Evolutionary conservation across 2,113 vertebrate species (phyloP), one percentile per base, ranked within the genome.

Genomic region (Burhinus bistriatus): DNA sequence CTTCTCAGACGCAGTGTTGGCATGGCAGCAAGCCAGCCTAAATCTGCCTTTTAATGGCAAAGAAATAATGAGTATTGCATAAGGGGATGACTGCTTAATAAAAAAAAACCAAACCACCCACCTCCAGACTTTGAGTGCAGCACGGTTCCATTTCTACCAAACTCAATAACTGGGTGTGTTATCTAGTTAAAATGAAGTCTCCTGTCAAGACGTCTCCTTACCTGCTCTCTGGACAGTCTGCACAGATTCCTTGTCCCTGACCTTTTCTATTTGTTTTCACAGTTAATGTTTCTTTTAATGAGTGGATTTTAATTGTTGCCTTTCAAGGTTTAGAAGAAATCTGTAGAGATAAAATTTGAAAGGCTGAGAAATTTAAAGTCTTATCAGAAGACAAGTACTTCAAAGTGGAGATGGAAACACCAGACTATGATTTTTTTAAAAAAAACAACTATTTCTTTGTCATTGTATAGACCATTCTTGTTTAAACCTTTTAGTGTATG

Each of bases 161-260:
- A 0, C 29, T 57, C 66, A 9, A 40, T 57, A 57, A 12, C 0
- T 8, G 32, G 42, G 49, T 0, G 2, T 2, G 4, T 65, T 44
- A 29, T 42, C 27, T 8, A 15, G 14, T 11, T 34, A 17, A 26
- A 13, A 34, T 7, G 70, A 19, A 62, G 22, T 23, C n/a, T 87
- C 10, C 47, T 79, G 29, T 47, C 52, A 47, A 61, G 71, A 27
- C 6, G 29, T 0, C 75, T 51, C 64, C 42, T 81, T 15, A 17
- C 66, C 79, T 61, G 49, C 75, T 59, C 38, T 64, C 85, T n/a
- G 61, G 44, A 15, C 29, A 19, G 25, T 4, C 82, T 68, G 64
- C 44, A 59, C n/a, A 3, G 12, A 17, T 8, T 12, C 83, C 38
- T 71, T 4, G 2, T 27, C 54, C 79, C 68, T 77, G 86, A 72